Conservation (phyloP, 2,888 invertebrate genomes). For the Chymomyza caudatula region DNA sequence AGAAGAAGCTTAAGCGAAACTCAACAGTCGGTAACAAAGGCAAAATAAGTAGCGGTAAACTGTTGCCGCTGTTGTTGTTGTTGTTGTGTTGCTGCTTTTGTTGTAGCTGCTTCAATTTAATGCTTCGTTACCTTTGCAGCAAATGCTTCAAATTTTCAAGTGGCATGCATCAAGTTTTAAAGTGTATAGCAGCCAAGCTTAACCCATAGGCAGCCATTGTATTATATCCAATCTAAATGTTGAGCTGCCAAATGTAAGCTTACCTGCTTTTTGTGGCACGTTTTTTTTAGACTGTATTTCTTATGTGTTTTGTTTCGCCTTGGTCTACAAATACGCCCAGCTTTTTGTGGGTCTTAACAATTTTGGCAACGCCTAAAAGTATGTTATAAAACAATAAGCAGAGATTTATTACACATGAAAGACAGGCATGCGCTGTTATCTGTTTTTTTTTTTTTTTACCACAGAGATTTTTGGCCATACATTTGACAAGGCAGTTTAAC, state of each 20-base stretch:
- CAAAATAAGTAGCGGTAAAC: background rate
- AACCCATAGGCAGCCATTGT: background rate
- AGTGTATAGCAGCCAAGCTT: slow-evolving; percentile 22
- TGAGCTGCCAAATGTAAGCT: slow-evolving; percentile 2
- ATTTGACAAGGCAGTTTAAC: background rate
- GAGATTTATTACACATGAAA: slow-evolving; percentile 53
- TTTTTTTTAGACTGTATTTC: background rate
- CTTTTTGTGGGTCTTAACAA: background rate
- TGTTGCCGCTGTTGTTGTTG: background rate
- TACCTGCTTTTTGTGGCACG: background rate
- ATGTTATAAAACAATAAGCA: slow-evolving; percentile 56
- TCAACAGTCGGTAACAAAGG: background rate
- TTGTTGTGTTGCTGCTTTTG: background rate
- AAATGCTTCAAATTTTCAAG: slow-evolving; percentile 54
- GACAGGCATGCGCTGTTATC: no score
- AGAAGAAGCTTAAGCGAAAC: slow-evolving; percentile 24
- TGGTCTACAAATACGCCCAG: background rate
- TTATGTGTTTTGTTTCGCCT: background rate
- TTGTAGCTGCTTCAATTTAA: slow-evolving; percentile 50
- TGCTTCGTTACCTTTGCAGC: slow-evolving; percentile 65
- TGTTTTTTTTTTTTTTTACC: slow-evolving; percentile 8
- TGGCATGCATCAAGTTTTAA: slow-evolving; percentile 50
- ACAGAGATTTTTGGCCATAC: background rate
- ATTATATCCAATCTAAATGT: background rate
- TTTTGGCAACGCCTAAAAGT: slow-evolving; percentile 22